phyloP scores from a whole-genome alignment of 2,888 invertebrate genomes.

The Sympetrum striolatum region DNA sequence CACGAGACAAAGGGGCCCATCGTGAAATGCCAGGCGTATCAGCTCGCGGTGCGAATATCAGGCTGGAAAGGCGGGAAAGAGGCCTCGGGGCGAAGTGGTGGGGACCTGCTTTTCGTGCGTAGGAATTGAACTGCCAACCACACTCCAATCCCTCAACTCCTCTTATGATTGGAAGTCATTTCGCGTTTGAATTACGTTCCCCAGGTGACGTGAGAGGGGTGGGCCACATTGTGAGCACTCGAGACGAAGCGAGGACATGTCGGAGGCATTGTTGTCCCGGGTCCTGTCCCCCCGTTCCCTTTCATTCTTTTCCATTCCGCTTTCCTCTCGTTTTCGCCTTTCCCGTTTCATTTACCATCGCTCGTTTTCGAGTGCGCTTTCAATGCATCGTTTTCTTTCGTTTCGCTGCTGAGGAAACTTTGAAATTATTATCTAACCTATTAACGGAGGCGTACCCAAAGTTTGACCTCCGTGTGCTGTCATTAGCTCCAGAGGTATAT shows the following conservation, averaged over 20 bases:
- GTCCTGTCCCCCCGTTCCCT: background rate
- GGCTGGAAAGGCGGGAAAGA: background rate
- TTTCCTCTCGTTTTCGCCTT: background rate
- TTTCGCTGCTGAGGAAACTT: no score
- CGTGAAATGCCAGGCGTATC: background rate
- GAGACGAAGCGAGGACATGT: background rate
- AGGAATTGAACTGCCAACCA: conserved; percentile 33
- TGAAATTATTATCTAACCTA: no score
- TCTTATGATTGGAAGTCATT: conserved; percentile 41
- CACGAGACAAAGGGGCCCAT: background rate
- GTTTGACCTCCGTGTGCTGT: no score
- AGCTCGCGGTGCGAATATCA: background rate
- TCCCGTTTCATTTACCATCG: background rate
- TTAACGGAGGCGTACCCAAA: no score
- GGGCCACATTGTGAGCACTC: background rate
- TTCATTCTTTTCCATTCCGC: background rate
- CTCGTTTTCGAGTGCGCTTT: no score
- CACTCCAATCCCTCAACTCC: background rate
- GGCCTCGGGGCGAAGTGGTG: background rate
- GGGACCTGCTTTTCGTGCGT: background rate
- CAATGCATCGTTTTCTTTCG: no score
- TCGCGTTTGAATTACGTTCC: conserved; percentile 17
- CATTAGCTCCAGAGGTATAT: no score
- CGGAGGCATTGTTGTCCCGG: background rate
- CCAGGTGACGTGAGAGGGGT: conserved; percentile 9